phyloP scores from a whole-genome alignment of 2,113 vertebrate genomes.

The Zosterops japonicus region DNA sequence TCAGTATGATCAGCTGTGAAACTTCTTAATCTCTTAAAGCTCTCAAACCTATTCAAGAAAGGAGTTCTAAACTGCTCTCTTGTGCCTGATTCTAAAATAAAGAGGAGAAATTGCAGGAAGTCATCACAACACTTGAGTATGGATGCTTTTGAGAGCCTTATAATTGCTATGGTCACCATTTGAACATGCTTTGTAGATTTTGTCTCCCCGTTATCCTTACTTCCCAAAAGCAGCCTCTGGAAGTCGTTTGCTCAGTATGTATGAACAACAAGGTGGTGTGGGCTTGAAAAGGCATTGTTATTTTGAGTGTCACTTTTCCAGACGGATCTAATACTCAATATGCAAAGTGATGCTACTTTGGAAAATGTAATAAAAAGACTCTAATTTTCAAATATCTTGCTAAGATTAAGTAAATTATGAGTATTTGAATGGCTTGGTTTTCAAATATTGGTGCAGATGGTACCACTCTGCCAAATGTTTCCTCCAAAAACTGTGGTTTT shows the following conservation, averaged over 20 bases:
- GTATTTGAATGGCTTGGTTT: slow-evolving; percentile 4
- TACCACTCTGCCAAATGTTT: slow-evolving; percentile 28
- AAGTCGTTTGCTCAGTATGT: not conserved
- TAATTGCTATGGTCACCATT: not conserved
- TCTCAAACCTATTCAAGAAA: not conserved
- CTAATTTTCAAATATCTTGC: slow-evolving; percentile 23
- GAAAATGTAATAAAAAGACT: not conserved
- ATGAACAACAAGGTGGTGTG: not conserved
- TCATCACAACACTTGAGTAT: not conserved
- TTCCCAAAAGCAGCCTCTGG: not conserved
- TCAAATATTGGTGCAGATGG: slow-evolving; percentile 56
- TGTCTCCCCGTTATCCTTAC: not conserved
- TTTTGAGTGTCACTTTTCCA: slow-evolving; percentile 22
- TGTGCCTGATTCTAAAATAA: not conserved
- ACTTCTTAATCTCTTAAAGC: not conserved
- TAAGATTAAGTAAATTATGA: slow-evolving; percentile 20
- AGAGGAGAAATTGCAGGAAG: not conserved
- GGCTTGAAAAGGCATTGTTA: not conserved
- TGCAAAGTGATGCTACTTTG: not conserved
- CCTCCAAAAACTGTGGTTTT: slow-evolving; percentile 33
- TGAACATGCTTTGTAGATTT: not conserved
- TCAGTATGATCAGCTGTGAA: not conserved
- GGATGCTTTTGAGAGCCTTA: not conserved
- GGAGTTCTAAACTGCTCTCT: not conserved
- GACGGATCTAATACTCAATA: not conserved